Percentiles rank a stretch among this genome's conserved stretches.
Conservation (phyloP, 2,888 invertebrate species). For the Rhingia rostrata region DNA sequence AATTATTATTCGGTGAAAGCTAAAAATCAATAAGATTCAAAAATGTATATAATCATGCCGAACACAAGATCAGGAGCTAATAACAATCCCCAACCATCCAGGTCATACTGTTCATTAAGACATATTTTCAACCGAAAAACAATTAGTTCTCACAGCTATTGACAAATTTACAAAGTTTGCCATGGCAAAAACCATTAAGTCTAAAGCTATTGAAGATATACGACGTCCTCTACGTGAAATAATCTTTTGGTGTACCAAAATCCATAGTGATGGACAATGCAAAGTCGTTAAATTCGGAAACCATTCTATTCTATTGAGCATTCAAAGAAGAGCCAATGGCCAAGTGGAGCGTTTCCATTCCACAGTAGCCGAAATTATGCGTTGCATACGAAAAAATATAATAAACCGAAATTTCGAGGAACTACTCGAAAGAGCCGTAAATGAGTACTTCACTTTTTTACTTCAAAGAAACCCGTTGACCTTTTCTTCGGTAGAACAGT, state of each 20-base stretch:
- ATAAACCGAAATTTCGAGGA: slow-evolving; percentile 5
- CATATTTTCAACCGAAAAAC: slow-evolving; percentile 30
- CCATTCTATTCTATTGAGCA: neutral
- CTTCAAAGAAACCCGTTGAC: slow-evolving; percentile 9
- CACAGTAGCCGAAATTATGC: slow-evolving; percentile 33
- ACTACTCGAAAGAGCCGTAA: slow-evolving; percentile 15
- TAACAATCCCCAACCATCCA: slow-evolving; percentile 6
- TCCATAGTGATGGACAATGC: slow-evolving; percentile 42
- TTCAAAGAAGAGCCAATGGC: slow-evolving; percentile 54
- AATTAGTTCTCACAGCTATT: slow-evolving; percentile 25
- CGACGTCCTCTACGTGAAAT: slow-evolving; percentile 23
- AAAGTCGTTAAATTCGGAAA: slow-evolving; percentile 36
- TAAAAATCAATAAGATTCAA: no score
- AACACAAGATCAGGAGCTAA: neutral
- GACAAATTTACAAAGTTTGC: slow-evolving; percentile 31
- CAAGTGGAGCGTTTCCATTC: slow-evolving; percentile 55
- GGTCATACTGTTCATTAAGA: slow-evolving; percentile 44
- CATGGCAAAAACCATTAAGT: slow-evolving; percentile 11
- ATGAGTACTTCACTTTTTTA: neutral
- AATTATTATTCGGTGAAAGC: no score
- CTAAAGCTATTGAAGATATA: slow-evolving; percentile 28
- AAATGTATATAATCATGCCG: no score
- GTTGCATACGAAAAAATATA: slow-evolving; percentile 20
- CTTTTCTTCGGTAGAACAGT: slow-evolving; percentile 38
- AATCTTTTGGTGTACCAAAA: slow-evolving; percentile 34